Evolutionary conservation across 2,797 vertebrate species (phyloP), one percentile per base, ranked within the genome.

Genomic region (Decapterus maruadsi): DNA sequence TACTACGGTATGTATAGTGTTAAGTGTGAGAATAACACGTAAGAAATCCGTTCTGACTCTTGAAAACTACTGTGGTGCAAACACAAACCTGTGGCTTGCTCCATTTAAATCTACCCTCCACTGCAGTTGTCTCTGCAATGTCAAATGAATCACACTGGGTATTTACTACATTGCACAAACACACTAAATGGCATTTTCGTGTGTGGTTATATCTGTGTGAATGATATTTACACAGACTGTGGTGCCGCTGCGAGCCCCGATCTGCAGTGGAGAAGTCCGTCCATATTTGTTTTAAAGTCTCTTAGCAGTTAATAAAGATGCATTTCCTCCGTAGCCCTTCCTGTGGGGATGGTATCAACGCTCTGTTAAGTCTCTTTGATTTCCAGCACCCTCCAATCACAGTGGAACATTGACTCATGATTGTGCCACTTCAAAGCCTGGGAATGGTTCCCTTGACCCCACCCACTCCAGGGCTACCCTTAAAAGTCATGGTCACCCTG

Each of bases 341-440:
- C 97, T 98, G 97, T 96, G 95, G 94, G 93, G 94, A 93, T 86
- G 91, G 92, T 97, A 96, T 97, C 96, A 96, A 95, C 94, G 90
- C 95, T 95, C 95, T 97, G 96, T 95, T 97, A 97, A 97, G 96
- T 97, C 95, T 94, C 96, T 96, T 96, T 96, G 95, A 96, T 96
- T 95, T 94, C 86, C 75, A 75, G 85, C 85, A 56, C 70, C 91
- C 81, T 90, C 95, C 95, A 95, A 95, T 96, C 93, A 91, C 92
- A 92, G 91, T 40, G 20, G 89, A 87, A 80, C 90, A 85, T 88
- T 81, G 91, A 84, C 93, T 94, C 93, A 86, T 93, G 92, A 90
- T 89, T 88, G 92, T 93, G 94, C 63, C 92, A 95, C 95, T 96
- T 96, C 95, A 96, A 96, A 96, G 95, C 85, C 87, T 93, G 90